Evolutionary conservation across 2,113 vertebrate species (phyloP).

Genomic region (Lamprotornis superbus): DNA sequence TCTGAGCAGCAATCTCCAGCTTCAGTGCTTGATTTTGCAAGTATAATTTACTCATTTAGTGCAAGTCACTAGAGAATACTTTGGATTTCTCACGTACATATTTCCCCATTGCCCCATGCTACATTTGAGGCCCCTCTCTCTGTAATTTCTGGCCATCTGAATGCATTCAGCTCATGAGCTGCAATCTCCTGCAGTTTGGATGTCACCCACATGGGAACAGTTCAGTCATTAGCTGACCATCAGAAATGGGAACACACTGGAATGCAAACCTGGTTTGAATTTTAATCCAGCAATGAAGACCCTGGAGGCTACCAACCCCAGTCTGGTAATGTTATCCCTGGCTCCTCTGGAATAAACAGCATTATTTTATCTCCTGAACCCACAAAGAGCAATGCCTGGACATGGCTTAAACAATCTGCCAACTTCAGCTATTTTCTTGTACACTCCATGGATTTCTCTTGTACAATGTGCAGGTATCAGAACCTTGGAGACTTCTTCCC

Average conservation of each 20-base stretch:
- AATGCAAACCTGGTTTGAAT: slow-evolving; percentile 37
- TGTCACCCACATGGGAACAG: background rate
- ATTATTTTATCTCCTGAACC: background rate
- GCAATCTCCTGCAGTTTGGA: slow-evolving; percentile 7
- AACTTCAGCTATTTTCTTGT: slow-evolving; percentile 10
- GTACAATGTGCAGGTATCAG: background rate
- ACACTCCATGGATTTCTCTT: background rate
- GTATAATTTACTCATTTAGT: slow-evolving; percentile 60
- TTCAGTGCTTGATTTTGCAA: slow-evolving; percentile 56
- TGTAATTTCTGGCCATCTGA: background rate
- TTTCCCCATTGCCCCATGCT: background rate
- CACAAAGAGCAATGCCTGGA: slow-evolving; percentile 16
- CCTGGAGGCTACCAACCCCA: slow-evolving; percentile 8
- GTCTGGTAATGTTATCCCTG: slow-evolving; percentile 30
- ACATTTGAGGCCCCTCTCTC: background rate
- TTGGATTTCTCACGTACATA: slow-evolving; percentile 24
- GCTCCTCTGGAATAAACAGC: slow-evolving; percentile 40
- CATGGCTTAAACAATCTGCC: background rate
- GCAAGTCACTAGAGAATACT: slow-evolving; percentile 36
- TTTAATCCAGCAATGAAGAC: background rate
- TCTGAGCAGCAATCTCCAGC: slow-evolving; percentile 40
- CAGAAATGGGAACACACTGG: background rate
- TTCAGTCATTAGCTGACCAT: slow-evolving; percentile 13
- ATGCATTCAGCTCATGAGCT: background rate
- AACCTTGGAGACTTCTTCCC: background rate